phyloP scores from a whole-genome alignment of 2,113 vertebrate genomes.

The Sturnira hondurensis region DNA sequence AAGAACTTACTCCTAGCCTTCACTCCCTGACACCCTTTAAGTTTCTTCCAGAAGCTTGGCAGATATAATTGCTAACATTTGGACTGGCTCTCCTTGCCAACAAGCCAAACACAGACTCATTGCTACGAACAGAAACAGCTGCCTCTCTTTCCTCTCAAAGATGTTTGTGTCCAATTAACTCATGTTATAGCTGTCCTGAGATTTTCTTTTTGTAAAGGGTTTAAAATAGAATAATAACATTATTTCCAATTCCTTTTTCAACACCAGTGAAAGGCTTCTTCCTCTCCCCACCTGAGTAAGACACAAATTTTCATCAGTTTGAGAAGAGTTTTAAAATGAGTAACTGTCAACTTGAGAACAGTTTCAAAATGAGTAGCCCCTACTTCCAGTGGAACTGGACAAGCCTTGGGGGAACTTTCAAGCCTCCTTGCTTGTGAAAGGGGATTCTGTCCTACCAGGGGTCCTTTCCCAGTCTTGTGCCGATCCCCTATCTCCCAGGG shows the following conservation, averaged over 20 bases:
- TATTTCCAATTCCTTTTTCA: not conserved
- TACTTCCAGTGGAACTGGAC: not conserved
- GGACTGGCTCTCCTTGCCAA: slow-evolving; percentile 24
- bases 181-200: not conserved
- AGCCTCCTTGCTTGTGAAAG: not conserved
- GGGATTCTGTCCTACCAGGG: not conserved
- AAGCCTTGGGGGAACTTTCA: not conserved
- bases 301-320: not conserved
- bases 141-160: not conserved
- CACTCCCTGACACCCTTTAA: slow-evolving; percentile 29
- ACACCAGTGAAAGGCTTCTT: not conserved
- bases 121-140: not conserved
- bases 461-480: not conserved
- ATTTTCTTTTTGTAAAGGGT: not conserved
- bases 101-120: not conserved
- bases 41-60: slow-evolving; percentile 25
- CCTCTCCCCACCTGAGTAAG: not conserved
- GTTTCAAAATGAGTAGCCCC: not conserved
- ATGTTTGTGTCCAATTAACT: not conserved
- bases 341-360: not conserved
- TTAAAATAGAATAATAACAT: not conserved
- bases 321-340: not conserved
- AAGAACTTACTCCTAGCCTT: not conserved
- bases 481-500: not conserved
- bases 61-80: not conserved